Evolutionary conservation across 2,113 vertebrate genomes (phyloP), one percentile per base, ranked within the genome.

Genomic region (Theristicus caerulescens): DNA sequence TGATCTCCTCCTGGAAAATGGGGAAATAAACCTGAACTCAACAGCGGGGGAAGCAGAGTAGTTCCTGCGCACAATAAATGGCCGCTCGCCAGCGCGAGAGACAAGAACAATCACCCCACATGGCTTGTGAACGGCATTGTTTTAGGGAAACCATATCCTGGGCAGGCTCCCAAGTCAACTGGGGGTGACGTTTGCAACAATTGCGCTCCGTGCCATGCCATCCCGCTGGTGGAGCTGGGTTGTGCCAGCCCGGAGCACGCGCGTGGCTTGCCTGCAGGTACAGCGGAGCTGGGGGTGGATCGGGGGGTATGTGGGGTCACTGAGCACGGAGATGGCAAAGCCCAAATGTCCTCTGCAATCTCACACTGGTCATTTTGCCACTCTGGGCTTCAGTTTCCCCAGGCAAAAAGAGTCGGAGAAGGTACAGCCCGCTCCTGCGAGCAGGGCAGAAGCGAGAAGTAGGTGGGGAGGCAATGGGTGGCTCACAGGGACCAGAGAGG

Each of bases 251-350:
- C 2, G 4, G 38, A 42, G 31, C 6, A 5, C 2, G 3, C 0
- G 0, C 1, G 2, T 7, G 31, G 40, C 1, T 2, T 31, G n/a
- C 4, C 61, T 49, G 73, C 40, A 64, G 90, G 61, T 27, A 57
- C 21, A 10, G 42, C 1, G 0, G 34, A 19, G 44, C 16, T 0
- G 0, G 11, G 54, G 24, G 16, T 16, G 59, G 14, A 13, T 4
- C 5, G 3, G 19, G 13, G 54, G 13, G 4, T 15, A 24, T 0
- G 0, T 3, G 46, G 34, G 51, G 34, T 34, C 1, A 0, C 58
- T 8, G 59, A 74, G 54, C 3, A 3, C 3, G 25, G 36, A 54
- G 51, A 22, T 31, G 34, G 24, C 62, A 90, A n/a, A 64, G 24
- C 16, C 80, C 52, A 32, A n/a, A 49, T 38, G 24, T 46, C 69